Percentiles rank a stretch among this genome's conserved stretches.
phyloP scores from a whole-genome alignment of 2,888 invertebrate genomes.

The Drosophila histrio region DNA sequence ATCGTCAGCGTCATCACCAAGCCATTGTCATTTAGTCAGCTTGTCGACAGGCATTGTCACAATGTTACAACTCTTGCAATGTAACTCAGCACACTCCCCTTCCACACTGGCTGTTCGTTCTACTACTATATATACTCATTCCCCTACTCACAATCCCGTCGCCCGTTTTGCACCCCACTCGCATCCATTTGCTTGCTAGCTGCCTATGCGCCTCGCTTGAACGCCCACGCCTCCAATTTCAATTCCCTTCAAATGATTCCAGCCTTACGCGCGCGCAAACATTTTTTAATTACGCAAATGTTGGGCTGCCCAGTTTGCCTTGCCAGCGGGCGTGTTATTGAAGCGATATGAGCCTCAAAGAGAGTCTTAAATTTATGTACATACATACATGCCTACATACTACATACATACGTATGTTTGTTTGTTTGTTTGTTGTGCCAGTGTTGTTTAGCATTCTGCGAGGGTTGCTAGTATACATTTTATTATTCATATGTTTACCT shows the following conservation, averaged over 20 bases:
- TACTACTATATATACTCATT: neutral
- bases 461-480: slow-evolving; percentile 5
- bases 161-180: slow-evolving; percentile 2
- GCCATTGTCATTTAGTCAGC: slow-evolving; percentile 77
- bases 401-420: slow-evolving; percentile 1
- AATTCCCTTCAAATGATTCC: slow-evolving; percentile 63
- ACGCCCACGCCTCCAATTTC: slow-evolving; percentile 65
- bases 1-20: slow-evolving; percentile 15
- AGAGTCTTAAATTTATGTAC: slow-evolving; percentile 57
- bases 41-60: slow-evolving; percentile 77
- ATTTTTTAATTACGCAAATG: slow-evolving; percentile 82
- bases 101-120: slow-evolving; percentile 8
- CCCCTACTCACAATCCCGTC: slow-evolving; percentile 5
- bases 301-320: slow-evolving; percentile 69
- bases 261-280: slow-evolving; percentile 72
- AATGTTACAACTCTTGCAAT: slow-evolving; percentile 72
- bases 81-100: slow-evolving; percentile 35
- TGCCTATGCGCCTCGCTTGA: slow-evolving; percentile 64
- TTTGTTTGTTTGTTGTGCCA: slow-evolving; percentile 16
- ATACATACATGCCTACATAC: slow-evolving; percentile 3
- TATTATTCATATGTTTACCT: slow-evolving; percentile 19
- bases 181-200: slow-evolving; percentile 22
- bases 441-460: slow-evolving; percentile 15
- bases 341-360: slow-evolving; percentile 65
- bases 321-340: slow-evolving; percentile 67